phyloP scores from a whole-genome alignment of 2,113 vertebrate genomes.

The Pantherophis guttatus region DNA sequence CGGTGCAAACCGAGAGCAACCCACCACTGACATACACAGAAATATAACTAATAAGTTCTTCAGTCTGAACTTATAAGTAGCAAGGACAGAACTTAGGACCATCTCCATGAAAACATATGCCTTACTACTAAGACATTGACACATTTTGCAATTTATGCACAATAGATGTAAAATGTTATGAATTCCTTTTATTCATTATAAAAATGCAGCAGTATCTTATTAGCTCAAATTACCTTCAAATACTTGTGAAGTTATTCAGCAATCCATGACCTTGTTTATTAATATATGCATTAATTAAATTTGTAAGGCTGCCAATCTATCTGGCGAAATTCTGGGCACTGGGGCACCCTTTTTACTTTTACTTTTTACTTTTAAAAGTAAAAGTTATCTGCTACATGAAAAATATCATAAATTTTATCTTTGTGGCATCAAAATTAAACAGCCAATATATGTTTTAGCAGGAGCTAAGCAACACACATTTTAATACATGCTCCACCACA shows the following conservation, averaged over 20 bases:
- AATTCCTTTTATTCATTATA: not conserved
- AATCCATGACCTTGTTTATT: not conserved
- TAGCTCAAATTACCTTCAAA: not conserved
- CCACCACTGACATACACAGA: not conserved
- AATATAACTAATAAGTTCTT: not conserved
- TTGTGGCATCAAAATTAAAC: not conserved
- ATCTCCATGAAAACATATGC: not conserved
- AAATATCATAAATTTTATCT: not conserved
- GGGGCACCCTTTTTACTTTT: not conserved
- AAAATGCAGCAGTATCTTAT: not conserved
- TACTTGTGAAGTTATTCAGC: not conserved
- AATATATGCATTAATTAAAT: not conserved
- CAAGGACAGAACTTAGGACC: not conserved
- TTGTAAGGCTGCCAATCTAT: not conserved
- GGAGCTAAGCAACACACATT: not conserved
- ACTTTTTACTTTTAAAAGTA: no score
- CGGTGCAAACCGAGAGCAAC: no score
- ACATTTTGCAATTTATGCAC: not conserved
- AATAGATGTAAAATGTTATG: not conserved
- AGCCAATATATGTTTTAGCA: not conserved
- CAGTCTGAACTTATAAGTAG: not conserved
- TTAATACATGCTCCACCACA: not conserved
- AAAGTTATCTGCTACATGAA: not conserved
- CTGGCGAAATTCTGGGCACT: not conserved
- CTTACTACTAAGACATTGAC: not conserved